Base-by-base conservation (phyloP, 2,797 vertebrate genomes). In the Falco cherrug region DNA sequence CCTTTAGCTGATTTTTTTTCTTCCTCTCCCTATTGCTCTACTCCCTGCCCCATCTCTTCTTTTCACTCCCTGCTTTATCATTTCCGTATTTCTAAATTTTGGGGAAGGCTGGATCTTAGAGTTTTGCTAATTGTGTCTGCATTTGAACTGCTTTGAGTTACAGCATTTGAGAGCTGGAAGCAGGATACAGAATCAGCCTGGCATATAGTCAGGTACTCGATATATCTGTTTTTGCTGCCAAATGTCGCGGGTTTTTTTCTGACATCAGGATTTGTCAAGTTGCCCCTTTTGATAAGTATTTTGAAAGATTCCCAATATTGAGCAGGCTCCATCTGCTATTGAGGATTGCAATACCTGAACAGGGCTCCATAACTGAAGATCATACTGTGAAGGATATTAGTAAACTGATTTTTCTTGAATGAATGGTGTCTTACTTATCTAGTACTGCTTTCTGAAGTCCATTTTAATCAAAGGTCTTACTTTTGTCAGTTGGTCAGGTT, bases 11-110 rank as follows among this genome's bases (percentile, higher is more conserved):
- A 37, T 82, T 65, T 33, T 75, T 61, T 9, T 14, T 11, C 3
- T 15, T 74, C 21, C 10, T 88, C 25, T 56, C 8, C 24, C 8
- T 43, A 26, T 39, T 0, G 1, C 33, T 69, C 8, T 13, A 1
- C 18, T 45, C 20, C 22, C 29, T 90, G 53, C 9, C 12, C 9
- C 5, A 8, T 84, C 21, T 75, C 11, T 6, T 59, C 9, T 24
- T 83, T 77, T 21, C 3, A 11, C 22, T 79, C 22, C 6, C 8
- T 85, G 11, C 35, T 90, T 64, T n/a, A 33, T 83, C 0, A 6
- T 84, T 78, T 47, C 60, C 9, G 0, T 63, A 7, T 68, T 70
- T 83, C 19, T 68, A 0, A 57, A 24, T 86, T 90, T 69, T 84
- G 43, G 13, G 25, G 18, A 68, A 48, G 18, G 12, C 61, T 88